Evolutionary conservation across 1,140 invertebrate species (phyloP), one percentile per base, ranked within the genome.

Genomic region (Contarinia nasturtii): DNA sequence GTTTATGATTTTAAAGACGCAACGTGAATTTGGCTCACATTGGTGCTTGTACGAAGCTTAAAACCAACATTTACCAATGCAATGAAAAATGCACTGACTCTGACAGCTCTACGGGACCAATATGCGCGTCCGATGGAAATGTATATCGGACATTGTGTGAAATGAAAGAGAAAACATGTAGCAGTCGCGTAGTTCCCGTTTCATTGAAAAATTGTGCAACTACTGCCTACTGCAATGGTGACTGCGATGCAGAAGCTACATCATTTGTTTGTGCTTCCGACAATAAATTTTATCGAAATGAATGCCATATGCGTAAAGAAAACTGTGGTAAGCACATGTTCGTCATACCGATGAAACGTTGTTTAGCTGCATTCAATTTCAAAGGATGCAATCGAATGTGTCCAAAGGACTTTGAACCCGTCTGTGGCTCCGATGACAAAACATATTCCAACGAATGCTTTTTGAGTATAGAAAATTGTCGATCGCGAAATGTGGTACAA

Each of bases 401-500:
- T 60, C 79, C 85, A 2, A 71, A 76, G 0, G 80, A 85, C 48
- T 88, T 86, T 59, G 83, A 91, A 56, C 87, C 86, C 0, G 82
- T 92, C 11, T 95, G 90, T 63, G 89, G 85, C 17, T 82, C 79
- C 1, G 87, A 95, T 59, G 76, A 76, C 37, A 84, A 82, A 67
- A 91, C 86, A 0, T 94, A 94, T 71, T 80, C 81, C 53, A 94
- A 94, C 63, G 80, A 81, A 52, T 95, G 91, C 61, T 91, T 93
- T 71, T 71, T 94, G 52, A 79, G 86, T 59, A 82, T 89, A 58
- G 85, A 89, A 66, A 88, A 85, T 53, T 92, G 87, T 59, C 73
- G 83, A 54, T 83, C 82, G 49, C 74, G 81, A 45, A 58, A 54
- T 53, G 55, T 56, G 18, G 57, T 64, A 20, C 51, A 52, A 44